Base-by-base conservation (phyloP, 2,113 vertebrate genomes). In the Capreolus pygargus region DNA sequence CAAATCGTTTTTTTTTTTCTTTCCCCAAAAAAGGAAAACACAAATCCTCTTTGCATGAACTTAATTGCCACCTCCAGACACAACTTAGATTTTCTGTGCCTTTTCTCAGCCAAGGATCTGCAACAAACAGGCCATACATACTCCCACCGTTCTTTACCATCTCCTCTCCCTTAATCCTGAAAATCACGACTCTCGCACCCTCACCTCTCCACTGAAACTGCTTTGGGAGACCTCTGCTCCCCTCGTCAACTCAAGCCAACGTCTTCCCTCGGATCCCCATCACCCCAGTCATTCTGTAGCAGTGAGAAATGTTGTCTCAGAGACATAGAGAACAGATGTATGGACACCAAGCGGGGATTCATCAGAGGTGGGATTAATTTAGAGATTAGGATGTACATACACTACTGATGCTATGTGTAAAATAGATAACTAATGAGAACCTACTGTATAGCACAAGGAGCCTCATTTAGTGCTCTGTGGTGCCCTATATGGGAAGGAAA, bases 71-170 rank as follows among this genome's bases (percentile, higher is more conserved):
- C 5, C 28, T 58, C 39, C 33, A 88, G 11, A 21, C 78, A 52
- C 39, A 43, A 16, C 61, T 67, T 39, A 4, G 13, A 64, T 43
- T 54, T 50, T 47, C 81, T 64, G 30, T 39, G 23, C 92, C 33
- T 3, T 43, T 57, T 67, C 11, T 0, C 13, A 61, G 79, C 30
- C 8, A 0, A 2, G 0, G 8, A 14, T 76, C 78, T 58, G 23
- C n/a, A 43, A 19, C 14, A 28, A 64, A 30, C 17, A 87, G n/a
- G 7, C 11, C 45, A 27, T 2, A 21, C 3, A 12, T 14, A 3
- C 55, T 54, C 36, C 12, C 0, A 23, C 17, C 30, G 4, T 47
- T 79, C 55, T 30, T 15, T 36, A n/a, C 45, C 36, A 4, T 36
- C 36, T 86, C 45, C 54, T 28, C 33, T 8, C 55, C 55, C 33